Evolutionary conservation across 2,113 vertebrate species (phyloP).

Genomic region (Neodon shergylaensis): DNA sequence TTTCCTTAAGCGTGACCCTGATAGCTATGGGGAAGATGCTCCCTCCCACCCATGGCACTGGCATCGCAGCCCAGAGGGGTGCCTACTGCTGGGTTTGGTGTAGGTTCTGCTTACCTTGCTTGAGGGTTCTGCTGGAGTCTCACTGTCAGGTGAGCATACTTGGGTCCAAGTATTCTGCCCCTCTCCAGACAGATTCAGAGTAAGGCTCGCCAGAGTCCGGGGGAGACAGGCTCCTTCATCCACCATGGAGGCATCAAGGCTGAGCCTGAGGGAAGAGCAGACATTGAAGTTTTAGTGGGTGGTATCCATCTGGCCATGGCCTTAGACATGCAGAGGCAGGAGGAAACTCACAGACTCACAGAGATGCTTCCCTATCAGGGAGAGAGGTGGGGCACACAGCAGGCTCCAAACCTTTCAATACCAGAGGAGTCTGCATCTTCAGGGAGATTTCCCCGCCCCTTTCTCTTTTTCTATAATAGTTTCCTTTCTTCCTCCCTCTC

Average conservation of each 20-base stretch:
- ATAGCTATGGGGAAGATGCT: too few species aligned
- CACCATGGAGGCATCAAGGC: slow-evolving; percentile 85
- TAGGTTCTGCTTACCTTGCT: slow-evolving; percentile 39
- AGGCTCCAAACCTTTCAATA: neutral
- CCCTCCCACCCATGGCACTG: rapidly evolving
- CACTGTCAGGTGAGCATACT: neutral
- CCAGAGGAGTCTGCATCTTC: neutral
- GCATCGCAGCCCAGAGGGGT: neutral
- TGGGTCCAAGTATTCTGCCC: slow-evolving; percentile 74
- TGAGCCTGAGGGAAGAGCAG: slow-evolving; percentile 86
- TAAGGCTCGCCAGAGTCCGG: slow-evolving; percentile 55
- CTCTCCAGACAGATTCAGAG: slow-evolving; percentile 76
- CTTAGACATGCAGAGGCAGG: too few species aligned
- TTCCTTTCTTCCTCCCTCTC: neutral
- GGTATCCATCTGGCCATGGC: rapidly evolving
- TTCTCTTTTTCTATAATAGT: neutral
- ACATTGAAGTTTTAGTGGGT: neutral
- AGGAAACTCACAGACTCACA: neutral
- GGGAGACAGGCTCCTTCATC: slow-evolving; percentile 83
- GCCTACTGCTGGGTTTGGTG: rapidly evolving
- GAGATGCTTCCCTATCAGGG: neutral
- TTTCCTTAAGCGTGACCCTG: neutral
- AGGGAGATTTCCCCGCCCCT: neutral
- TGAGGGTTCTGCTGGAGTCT: neutral
- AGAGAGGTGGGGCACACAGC: neutral